Percentiles rank a stretch among this genome's conserved stretches.
Evolutionary conservation across 2,888 invertebrate genomes (phyloP).

Genomic region (Drosophila algonquin): DNA sequence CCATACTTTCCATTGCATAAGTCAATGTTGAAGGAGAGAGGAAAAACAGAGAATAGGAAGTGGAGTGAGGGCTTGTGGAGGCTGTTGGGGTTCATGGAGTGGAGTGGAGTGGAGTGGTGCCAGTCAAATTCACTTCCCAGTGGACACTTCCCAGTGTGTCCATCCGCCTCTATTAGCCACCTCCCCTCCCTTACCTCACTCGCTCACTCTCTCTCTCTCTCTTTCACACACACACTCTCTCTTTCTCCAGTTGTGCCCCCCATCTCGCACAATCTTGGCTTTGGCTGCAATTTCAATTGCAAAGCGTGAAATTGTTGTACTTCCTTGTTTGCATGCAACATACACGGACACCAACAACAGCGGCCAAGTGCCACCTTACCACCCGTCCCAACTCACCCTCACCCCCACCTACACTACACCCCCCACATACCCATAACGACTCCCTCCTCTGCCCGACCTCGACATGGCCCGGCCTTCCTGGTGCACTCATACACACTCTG

Average conservation of each 20-base stretch:
- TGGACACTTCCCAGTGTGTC: slow-evolving; percentile 27
- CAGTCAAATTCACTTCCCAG: slow-evolving; percentile 36
- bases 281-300: slow-evolving; percentile 23
- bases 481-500: slow-evolving; percentile 13
- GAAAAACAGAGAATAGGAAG: slow-evolving; percentile 19
- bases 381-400: not conserved
- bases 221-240: not conserved
- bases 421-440: slow-evolving; percentile 5
- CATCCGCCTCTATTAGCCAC: slow-evolving; percentile 10
- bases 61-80: not conserved
- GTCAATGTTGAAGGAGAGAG: slow-evolving; percentile 58
- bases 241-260: not conserved
- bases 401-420: slow-evolving; percentile 4
- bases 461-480: slow-evolving; percentile 49
- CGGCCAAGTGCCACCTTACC: not conserved
- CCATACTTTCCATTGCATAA: slow-evolving; percentile 76
- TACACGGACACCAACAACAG: slow-evolving; percentile 30
- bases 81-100: not conserved
- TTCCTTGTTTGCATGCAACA: slow-evolving; percentile 70
- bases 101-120: slow-evolving; percentile 23
- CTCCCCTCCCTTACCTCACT: not conserved
- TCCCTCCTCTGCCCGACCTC: slow-evolving; percentile 32
- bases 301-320: slow-evolving; percentile 51
- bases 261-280: slow-evolving; percentile 10
- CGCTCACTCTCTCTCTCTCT: not conserved